Evolutionary conservation across 35 echinoderm and acorn worm genomes (phyloP), one percentile per base, ranked within the genome.

Genomic region (Apostichopus californicus): DNA sequence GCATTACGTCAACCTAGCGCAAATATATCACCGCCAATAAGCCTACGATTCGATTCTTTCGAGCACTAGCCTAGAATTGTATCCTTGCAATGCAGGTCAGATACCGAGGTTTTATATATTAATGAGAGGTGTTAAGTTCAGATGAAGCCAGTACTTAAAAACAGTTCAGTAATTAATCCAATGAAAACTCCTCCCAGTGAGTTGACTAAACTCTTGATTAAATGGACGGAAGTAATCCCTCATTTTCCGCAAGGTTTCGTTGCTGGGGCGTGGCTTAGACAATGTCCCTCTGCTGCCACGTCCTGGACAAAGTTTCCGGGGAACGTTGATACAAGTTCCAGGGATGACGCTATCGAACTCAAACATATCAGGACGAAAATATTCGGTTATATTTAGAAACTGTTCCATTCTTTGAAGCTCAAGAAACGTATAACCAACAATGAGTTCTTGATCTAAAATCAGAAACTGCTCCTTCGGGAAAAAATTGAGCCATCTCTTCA

Each of bases 401-500:
- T 89, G 12, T 72, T 89, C 86, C 17, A 89, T 73, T 64, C 86
- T 25, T 89, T 89, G 60, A 20, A 89, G 26, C 72, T 89, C 86
- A 52, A 72, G 60, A 20, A 72, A 89, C 71, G 86, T 46, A 55
- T 89, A 89, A 25, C 86, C 86, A 72, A 89, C 86, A 9, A 89
- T 72, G 5, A 89, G 64, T 73, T 89, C 86, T 24, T 89, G 86
- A 73, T 89, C 86, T 4, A 89, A 57, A 72, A 89, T 89, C 34
- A 93, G 56, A 85, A 98, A 94, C 54, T 90, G 80, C 18, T 94
- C 87, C 59, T 85, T 96, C 24, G 94, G 88, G 72, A 93, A 98
- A 89, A 90, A 93, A 56, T 93, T 77, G 55, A 98, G 73, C 97
- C 97, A 98, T 58, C 93, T 79, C 80, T 96, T 80, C 63, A 94